phyloP scores from a whole-genome alignment of 2,113 vertebrate genomes.

The Xiphophorus maculatus region DNA sequence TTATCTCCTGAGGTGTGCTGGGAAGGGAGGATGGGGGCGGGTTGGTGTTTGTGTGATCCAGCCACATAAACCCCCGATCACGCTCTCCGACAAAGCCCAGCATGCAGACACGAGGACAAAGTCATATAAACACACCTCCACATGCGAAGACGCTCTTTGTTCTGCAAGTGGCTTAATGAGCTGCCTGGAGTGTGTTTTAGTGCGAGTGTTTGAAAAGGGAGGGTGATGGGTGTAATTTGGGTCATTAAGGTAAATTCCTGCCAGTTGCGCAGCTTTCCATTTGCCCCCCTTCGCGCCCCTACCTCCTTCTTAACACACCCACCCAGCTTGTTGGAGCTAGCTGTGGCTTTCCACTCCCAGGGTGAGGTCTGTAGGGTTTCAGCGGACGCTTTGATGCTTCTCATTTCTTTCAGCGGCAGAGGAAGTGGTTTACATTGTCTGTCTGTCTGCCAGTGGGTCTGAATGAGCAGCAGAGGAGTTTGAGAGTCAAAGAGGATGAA shows the following conservation, averaged over 20 bases:
- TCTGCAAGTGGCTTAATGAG: slow-evolving; percentile 63
- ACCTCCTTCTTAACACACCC: neutral
- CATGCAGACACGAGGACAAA: slow-evolving; percentile 31
- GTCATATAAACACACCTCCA: slow-evolving; percentile 49
- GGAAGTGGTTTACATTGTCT: slow-evolving; percentile 44
- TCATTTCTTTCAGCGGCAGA: slow-evolving; percentile 21
- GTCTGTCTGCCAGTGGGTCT: slow-evolving; percentile 22
- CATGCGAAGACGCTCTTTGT: slow-evolving; percentile 61
- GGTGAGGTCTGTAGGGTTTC: slow-evolving; percentile 33
- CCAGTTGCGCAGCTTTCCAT: slow-evolving; percentile 45
- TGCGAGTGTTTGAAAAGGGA: slow-evolving; percentile 46
- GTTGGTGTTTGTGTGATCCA: neutral
- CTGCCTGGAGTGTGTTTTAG: slow-evolving; percentile 39
- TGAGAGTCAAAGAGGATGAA: slow-evolving; percentile 32
- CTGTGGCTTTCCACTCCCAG: slow-evolving; percentile 26
- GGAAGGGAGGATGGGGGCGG: neutral
- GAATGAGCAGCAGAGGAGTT: slow-evolving; percentile 43
- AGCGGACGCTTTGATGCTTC: slow-evolving; percentile 49
- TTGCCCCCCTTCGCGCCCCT: slow-evolving; percentile 8
- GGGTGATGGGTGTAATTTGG: slow-evolving; percentile 57
- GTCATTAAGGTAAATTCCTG: slow-evolving; percentile 70
- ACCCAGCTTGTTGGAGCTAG: slow-evolving; percentile 18
- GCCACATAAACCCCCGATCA: slow-evolving; percentile 1
- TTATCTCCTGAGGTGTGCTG: slow-evolving; percentile 56
- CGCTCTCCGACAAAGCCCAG: slow-evolving; percentile 51